A percentile compares a stretch with the other conserved stretches of the same genome.
Conservation (phyloP, 2,797 vertebrate genomes). For the Chelmon rostratus region DNA sequence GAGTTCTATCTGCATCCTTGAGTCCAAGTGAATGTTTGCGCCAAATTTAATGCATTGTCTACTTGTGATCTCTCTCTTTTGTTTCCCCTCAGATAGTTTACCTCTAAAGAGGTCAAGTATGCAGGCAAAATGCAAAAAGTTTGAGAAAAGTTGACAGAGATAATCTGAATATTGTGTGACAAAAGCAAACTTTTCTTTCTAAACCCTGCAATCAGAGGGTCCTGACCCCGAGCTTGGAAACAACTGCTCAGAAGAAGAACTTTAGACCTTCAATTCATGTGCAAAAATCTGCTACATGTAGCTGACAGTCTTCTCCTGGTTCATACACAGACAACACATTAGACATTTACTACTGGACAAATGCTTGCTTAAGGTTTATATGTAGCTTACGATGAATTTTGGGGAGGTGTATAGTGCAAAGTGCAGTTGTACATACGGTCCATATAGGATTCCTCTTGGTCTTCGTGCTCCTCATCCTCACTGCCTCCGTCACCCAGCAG, state of each 20-base stretch:
- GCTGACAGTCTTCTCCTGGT: not conserved
- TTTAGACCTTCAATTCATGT: not conserved
- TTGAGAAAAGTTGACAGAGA: too few relatives aligned
- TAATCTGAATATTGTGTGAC: not conserved
- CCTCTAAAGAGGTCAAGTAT: too few relatives aligned
- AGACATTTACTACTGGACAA: not conserved
- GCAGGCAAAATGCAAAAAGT: too few relatives aligned
- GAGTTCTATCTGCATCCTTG: not conserved
- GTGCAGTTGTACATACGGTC: slow-evolving; percentile 89
- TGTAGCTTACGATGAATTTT: not conserved
- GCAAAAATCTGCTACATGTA: not conserved
- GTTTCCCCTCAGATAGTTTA: too few relatives aligned
- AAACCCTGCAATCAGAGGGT: not conserved
- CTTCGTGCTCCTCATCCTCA: slow-evolving; percentile 95
- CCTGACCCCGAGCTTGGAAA: not conserved
- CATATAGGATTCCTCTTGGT: slow-evolving; percentile 90
- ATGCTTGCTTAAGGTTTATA: not conserved
- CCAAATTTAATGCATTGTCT: too few relatives aligned
- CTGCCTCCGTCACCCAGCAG: slow-evolving; percentile 95
- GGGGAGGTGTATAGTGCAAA: too few relatives aligned
- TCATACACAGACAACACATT: not conserved
- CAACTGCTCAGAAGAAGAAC: not conserved
- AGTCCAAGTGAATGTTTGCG: too few relatives aligned
- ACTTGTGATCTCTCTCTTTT: too few relatives aligned
- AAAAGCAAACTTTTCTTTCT: not conserved